Conservation (phyloP, 2,113 vertebrate species). For the Strix aluco region DNA sequence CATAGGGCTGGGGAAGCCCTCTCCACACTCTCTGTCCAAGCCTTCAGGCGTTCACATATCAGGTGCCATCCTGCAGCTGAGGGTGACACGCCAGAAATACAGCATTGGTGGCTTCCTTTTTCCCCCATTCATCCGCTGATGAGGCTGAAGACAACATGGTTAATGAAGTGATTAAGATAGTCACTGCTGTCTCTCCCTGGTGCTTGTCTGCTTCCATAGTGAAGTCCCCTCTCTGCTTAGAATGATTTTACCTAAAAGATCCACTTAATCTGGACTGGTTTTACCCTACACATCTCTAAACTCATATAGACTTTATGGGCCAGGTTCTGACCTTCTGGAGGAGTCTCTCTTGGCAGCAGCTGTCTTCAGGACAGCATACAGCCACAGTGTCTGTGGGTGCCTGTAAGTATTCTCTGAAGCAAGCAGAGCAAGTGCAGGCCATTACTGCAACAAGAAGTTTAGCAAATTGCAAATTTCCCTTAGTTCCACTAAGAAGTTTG, state of each 20-base stretch:
- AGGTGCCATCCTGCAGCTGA: neutral
- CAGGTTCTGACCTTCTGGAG: neutral
- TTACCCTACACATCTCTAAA: neutral
- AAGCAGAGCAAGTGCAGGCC: neutral
- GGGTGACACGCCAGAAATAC: neutral
- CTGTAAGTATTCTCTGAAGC: neutral
- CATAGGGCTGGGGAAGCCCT: rapidly evolving
- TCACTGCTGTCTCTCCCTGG: neutral
- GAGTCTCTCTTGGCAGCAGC: neutral
- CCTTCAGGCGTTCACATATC: neutral
- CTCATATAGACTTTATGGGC: neutral
- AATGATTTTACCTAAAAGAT: neutral
- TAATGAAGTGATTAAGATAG: neutral
- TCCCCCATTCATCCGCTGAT: neutral
- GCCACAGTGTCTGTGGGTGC: neutral
- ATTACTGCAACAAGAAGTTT: neutral
- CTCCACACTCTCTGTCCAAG: neutral
- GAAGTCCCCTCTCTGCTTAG: neutral
- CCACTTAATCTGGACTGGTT: neutral
- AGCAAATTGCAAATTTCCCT: neutral
- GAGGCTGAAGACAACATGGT: neutral
- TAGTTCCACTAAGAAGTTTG: neutral
- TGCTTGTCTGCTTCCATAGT: neutral
- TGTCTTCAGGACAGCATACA: neutral
- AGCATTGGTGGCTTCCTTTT: neutral